These are phyloP conservation scores for Neotragus moschatus DNA, from an alignment of 2,113 vertebrate species.

Conservation along the genomic window DNA sequence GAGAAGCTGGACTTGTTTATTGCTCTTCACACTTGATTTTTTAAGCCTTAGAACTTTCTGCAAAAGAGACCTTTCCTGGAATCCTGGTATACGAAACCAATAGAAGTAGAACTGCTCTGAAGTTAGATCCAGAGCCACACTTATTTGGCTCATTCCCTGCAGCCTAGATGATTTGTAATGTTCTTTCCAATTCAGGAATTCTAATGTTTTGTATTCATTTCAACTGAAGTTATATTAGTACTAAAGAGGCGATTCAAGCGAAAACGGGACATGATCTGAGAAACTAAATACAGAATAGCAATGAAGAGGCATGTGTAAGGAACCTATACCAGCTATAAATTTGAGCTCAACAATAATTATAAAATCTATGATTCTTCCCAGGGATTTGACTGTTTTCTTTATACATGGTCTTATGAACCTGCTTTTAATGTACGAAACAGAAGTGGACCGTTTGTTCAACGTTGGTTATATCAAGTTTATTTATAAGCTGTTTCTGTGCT, in stretches of 20 bases:
- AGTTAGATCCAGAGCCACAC: neutral
- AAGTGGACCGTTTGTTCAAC: neutral
- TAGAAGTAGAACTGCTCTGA: neutral
- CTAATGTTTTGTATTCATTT: neutral
- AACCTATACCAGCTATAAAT: neutral
- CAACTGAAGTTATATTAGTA: neutral
- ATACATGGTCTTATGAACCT: neutral
- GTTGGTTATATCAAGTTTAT: neutral
- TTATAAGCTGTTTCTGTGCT: neutral
- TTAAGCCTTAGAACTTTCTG: neutral
- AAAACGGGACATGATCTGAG: neutral
- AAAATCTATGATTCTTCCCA: neutral
- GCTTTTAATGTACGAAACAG: neutral
- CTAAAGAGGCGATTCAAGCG: neutral
- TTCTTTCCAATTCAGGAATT: neutral
- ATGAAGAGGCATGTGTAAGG: neutral
- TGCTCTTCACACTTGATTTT: neutral
- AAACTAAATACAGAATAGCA: neutral
- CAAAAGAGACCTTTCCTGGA: neutral
- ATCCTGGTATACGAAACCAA: neutral
- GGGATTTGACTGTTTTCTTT: neutral
- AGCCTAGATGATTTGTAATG: neutral
- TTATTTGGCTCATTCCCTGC: neutral
- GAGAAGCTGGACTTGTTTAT: neutral
- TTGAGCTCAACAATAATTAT: neutral